These are phyloP conservation scores for Apeira syringaria DNA, from an alignment of 2,888 invertebrate species.

Conservation along the genomic window DNA sequence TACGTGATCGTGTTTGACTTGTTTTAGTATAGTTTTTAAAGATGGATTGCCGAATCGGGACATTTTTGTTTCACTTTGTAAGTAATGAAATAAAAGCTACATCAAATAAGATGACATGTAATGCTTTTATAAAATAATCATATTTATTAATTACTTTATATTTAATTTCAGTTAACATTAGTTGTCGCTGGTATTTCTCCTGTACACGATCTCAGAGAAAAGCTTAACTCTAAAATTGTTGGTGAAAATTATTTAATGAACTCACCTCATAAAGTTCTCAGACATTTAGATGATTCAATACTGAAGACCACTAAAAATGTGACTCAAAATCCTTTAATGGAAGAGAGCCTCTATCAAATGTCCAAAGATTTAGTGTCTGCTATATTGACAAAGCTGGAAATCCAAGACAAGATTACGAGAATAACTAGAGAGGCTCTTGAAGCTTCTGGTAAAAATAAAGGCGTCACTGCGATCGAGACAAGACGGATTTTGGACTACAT, in stretches of 20 bases:
- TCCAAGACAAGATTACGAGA: conserved; percentile 76
- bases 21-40: not conserved
- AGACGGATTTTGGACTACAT: conserved; percentile 74
- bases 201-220: conserved; percentile 64
- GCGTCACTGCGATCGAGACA: conserved; percentile 75
- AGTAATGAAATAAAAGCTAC: conserved; percentile 16
- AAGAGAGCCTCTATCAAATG: conserved; percentile 68
- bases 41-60: conserved; percentile 25
- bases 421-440: conserved; percentile 73
- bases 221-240: conserved; percentile 44
- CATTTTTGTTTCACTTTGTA: conserved; percentile 17
- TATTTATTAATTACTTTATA: too few relatives aligned
- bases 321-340: conserved; percentile 71
- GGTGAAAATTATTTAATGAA: conserved; percentile 48
- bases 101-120: too few relatives aligned
- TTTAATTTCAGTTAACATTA: conserved; percentile 45
- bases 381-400: conserved; percentile 69
- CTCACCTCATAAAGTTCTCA: conserved; percentile 64
- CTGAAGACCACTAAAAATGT: conserved; percentile 66
- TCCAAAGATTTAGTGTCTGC: conserved; percentile 73
- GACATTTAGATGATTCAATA: conserved; percentile 65
- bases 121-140: too few relatives aligned
- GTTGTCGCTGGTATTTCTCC: conserved; percentile 66
- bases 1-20: conserved; percentile 1
- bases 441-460: conserved; percentile 72